Base-by-base conservation (phyloP, 2,113 vertebrate species). In the Desmodus rotundus region DNA sequence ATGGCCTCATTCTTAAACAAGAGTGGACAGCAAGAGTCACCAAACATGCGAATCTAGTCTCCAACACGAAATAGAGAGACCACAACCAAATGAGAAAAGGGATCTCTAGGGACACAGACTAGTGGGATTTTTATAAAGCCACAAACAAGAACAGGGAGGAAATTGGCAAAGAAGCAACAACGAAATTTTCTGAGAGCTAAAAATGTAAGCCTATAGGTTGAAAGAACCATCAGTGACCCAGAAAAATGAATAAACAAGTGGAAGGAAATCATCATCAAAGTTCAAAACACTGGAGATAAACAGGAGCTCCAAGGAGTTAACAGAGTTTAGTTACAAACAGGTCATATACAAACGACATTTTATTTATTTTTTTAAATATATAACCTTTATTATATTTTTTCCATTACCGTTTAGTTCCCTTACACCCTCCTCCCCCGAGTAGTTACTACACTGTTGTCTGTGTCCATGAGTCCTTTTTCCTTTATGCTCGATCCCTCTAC, bases 201-300 rank as follows among this genome's bases (percentile, higher is more conserved):
- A 93, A 83, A 38, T 10, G 11, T 61, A 70, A 36, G 31, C 87
- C 56, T 91, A n/a, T 73, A 78, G 45, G 89, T 65, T 73, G n/a
- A 84, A 96, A 80, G 7, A 50, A 33, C 3, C 22, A 67, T 13
- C 45, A 92, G 77, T 92, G 81, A 89, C 7, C 41, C 19, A 68
- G 43, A 7, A 89, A 67, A 67, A n/a, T n/a, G 72, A 89, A 65
- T 26, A 4, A 87, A 72, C 83, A 47, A 93, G 41, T 72, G 31
- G 86, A 85, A 84, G 5, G 20, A 76, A 91, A 50, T 56, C 20
- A 77, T 80, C 54, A 67, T 77, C 52, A 61, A 36, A 73, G 54
- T 45, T 97, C 67, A 89, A 95, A 93, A 81, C 38, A 91, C 41
- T 54, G 65, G 36, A 83, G 31, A 36, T 83, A 67, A 73, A 56